Evolutionary conservation across 2,888 invertebrate genomes (phyloP), one percentile per base, ranked within the genome.

Genomic region (Rhopalosiphum nymphaeae): DNA sequence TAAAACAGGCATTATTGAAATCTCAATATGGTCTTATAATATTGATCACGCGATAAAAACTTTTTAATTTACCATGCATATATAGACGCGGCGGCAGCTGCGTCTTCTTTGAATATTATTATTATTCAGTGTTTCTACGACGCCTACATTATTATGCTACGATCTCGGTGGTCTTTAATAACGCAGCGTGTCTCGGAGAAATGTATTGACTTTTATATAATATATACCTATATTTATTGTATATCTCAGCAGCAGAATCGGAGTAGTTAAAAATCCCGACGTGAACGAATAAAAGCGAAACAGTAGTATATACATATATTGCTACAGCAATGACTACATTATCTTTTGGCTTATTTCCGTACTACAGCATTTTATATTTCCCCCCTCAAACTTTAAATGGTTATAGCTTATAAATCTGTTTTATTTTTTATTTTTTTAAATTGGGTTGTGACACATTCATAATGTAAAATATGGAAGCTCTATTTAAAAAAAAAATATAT

Each of bases 311-410:
- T 13, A 11, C 25, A 85, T 85, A 84, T 84, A 84, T 61, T 85
- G 85, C 29, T 85, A 13, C 44, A 85, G 26, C 85, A 44, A 85
- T 78, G 36, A 78, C 36, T 57, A 57, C 57, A 57, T 57, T 57
- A 44, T 57, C 44, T 89, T 57, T 89, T 57, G 29, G 29, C 56
- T 57, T 42, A 42, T n/a, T 86, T 86, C 86, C 46, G 86, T 86
- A 7, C 1, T 86, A 29, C 29, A 44, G 5, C 56, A 11, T 57
- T 78, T 78, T 78, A 78, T 89, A 16, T 67, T 46, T 16, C 5
- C 61, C 61, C 25, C 42, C 57, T 44, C 44, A 57, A 89, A 89
- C 89, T 89, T 67, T 61, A 67, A 90, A 90, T 29, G 89, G 29
- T 67, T 61, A 46, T 61, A 90, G 46, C 67, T 90, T n/a, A 46